phyloP scores from a whole-genome alignment of 1,140 invertebrate species.

The Rhyacophila brunnea region DNA sequence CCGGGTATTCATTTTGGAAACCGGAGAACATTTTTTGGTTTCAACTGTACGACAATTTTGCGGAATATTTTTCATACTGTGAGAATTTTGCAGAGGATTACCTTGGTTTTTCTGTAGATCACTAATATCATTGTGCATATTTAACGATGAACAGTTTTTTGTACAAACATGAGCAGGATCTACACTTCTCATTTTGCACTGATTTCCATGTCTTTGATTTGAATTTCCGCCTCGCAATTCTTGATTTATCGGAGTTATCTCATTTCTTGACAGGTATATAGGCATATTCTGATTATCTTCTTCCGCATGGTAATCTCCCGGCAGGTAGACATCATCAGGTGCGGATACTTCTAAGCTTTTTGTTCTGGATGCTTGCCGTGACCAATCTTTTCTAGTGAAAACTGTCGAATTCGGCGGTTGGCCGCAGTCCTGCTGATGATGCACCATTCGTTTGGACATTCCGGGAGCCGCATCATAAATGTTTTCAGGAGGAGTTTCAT shows the following conservation, averaged over 20 bases:
- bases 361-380: constrained; percentile 56
- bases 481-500: constrained; percentile 12
- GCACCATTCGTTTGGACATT: neutral
- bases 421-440: neutral
- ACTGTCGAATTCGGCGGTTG: constrained; percentile 49
- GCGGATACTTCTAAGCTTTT: constrained; percentile 52
- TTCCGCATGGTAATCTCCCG: constrained; percentile 10
- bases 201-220: constrained; percentile 11
- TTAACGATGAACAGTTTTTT: constrained; percentile 38
- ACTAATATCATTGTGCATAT: neutral
- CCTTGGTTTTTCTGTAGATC: neutral
- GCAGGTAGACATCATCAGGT: constrained; percentile 22
- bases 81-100: constrained; percentile 41
- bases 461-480: constrained; percentile 9
- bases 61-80: constrained; percentile 23
- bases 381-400: constrained; percentile 57
- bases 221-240: neutral
- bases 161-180: constrained; percentile 53
- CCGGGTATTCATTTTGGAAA: constrained; percentile 20
- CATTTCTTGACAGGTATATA: neutral
- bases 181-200: constrained; percentile 44
- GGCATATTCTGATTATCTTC: neutral
- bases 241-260: neutral
- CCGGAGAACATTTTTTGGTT: constrained; percentile 11
- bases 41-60: constrained; percentile 1